Evolutionary conservation across 2,113 vertebrate genomes (phyloP).

Genomic region (Etheostoma cragini): DNA sequence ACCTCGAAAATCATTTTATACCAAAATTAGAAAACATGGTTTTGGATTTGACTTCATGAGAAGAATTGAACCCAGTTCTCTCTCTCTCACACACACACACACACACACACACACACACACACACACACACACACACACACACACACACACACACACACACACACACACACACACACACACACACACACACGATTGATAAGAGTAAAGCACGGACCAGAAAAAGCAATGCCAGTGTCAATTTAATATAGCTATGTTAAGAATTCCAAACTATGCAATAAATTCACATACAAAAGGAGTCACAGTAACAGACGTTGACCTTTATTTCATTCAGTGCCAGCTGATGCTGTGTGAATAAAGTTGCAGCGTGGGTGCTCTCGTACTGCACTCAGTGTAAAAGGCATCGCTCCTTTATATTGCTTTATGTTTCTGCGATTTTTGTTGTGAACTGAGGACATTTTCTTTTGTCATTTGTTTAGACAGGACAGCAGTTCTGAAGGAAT

Average conservation of each 20-base stretch:
- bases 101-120: too few relatives aligned
- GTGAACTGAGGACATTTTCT: conserved; percentile 45
- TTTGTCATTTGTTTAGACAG: conserved; percentile 51
- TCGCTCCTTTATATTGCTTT: conserved; percentile 58
- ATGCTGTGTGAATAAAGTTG: conserved; percentile 75
- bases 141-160: too few relatives aligned
- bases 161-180: too few relatives aligned
- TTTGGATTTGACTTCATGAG: conserved; percentile 21
- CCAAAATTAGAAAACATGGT: not conserved
- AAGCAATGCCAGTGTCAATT: conserved; percentile 75
- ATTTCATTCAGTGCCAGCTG: conserved; percentile 69
- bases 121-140: too few relatives aligned
- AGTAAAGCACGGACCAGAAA: conserved; percentile 60
- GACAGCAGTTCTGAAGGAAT: conserved; percentile 64
- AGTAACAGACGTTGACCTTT: conserved; percentile 77
- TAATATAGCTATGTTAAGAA: conserved; percentile 81
- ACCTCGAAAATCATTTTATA: not conserved
- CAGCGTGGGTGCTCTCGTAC: conserved; percentile 66
- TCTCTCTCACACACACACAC: too few relatives aligned
- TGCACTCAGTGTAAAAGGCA: conserved; percentile 64
- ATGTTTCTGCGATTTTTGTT: conserved; percentile 54
- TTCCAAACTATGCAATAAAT: conserved; percentile 89
- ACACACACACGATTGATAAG: not conserved
- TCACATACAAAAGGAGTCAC: conserved; percentile 75
- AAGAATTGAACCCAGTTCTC: conserved; percentile 44